Evolutionary conservation across 1,140 invertebrate genomes (phyloP).

Genomic region (Phthorimaea operculella): DNA sequence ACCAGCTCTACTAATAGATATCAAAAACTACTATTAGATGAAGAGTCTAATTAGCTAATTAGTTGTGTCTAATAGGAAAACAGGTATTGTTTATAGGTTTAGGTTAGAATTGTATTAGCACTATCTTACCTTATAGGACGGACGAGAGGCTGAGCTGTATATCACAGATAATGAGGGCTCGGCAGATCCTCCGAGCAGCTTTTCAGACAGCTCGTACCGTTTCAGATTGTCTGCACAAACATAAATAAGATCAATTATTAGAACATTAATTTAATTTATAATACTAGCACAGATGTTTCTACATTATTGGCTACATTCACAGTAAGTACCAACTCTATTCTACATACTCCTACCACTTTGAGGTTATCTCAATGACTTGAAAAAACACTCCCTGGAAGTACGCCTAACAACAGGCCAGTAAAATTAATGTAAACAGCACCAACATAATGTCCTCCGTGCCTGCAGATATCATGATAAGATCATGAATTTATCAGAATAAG

Average conservation of each 20-base stretch:
- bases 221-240: conserved; percentile 49
- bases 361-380: conserved; percentile 57
- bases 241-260: conserved; percentile 7
- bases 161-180: conserved; percentile 76
- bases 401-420: neutral
- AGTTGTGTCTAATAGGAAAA: no score
- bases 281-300: neutral
- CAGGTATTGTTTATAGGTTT: no score
- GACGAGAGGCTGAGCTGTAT: conserved; percentile 75
- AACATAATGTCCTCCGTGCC: conserved; percentile 27
- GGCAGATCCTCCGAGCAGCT: conserved; percentile 62
- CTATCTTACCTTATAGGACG: conserved; percentile 62
- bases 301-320: neutral
- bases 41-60: no score
- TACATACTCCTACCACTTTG: conserved; percentile 28
- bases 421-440: neutral
- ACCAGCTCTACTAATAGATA: no score
- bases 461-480: neutral
- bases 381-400: neutral
- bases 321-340: neutral
- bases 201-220: conserved; percentile 60
- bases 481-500: neutral
- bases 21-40: no score
- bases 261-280: neutral
- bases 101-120: neutral